Evolutionary conservation across 1,140 invertebrate species (phyloP).

Genomic region (Zeugodacus cucurbitae): DNA sequence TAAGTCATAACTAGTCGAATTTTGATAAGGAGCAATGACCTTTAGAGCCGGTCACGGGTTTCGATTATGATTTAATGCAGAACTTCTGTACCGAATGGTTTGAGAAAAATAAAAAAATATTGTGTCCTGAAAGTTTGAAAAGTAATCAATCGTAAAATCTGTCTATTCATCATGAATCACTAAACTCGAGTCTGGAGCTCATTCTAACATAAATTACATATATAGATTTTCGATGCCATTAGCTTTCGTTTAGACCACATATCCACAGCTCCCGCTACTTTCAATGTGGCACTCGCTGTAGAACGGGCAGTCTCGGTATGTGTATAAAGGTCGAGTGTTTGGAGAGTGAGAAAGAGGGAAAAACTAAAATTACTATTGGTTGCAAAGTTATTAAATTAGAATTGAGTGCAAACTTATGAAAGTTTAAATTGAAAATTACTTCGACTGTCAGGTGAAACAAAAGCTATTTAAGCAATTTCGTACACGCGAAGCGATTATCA

Average conservation of each 20-base stretch:
- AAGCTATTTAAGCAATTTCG: too few relatives aligned
- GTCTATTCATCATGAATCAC: too few relatives aligned
- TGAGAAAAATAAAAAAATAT: too few relatives aligned
- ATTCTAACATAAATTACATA: too few relatives aligned
- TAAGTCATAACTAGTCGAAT: not conserved
- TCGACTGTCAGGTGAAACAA: not conserved
- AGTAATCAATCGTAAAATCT: too few relatives aligned
- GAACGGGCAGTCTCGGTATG: constrained; percentile 84
- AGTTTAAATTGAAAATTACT: not conserved
- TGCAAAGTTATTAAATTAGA: not conserved
- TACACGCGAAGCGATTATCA: not conserved
- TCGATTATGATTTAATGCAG: not conserved
- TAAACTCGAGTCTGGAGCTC: too few relatives aligned
- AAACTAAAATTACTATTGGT: not conserved
- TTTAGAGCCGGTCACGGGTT: too few relatives aligned
- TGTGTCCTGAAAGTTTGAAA: too few relatives aligned
- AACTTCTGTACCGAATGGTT: not conserved
- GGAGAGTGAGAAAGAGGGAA: constrained; percentile 71
- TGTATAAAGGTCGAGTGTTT: constrained; percentile 91
- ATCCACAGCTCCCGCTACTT: too few relatives aligned
- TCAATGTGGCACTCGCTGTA: constrained; percentile 87
- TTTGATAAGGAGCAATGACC: not conserved
- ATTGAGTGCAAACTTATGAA: not conserved
- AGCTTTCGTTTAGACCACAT: too few relatives aligned
- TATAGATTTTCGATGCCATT: too few relatives aligned